Percentiles rank a stretch among this genome's conserved stretches.
phyloP scores from a whole-genome alignment of 1,140 invertebrate species.

The Episyrphus balteatus region DNA sequence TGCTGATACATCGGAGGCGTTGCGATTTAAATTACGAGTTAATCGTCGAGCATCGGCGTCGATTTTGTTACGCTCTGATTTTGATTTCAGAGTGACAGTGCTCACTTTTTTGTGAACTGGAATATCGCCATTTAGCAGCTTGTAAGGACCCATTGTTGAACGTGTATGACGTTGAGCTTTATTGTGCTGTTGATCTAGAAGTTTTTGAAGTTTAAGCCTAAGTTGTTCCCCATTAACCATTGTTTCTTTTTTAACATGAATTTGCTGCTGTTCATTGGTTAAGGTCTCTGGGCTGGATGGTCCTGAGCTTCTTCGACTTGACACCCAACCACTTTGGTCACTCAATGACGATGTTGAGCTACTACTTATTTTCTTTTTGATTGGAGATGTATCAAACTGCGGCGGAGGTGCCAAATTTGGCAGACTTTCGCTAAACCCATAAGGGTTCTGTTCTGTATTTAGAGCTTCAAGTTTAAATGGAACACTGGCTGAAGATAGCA shows the following conservation, averaged over 20 bases:
- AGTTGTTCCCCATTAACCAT: constrained; percentile 49
- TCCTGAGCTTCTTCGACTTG: constrained; percentile 51
- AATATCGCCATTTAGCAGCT: not conserved
- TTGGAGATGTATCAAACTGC: constrained; percentile 25
- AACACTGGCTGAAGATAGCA: constrained; percentile 40
- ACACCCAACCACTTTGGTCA: constrained; percentile 67
- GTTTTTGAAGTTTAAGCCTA: constrained; percentile 44
- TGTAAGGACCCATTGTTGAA: too few species aligned
- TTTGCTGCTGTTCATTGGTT: constrained; percentile 24
- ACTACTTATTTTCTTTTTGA: constrained; percentile 27
- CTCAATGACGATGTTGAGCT: constrained; percentile 59
- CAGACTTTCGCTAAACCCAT: constrained; percentile 44
- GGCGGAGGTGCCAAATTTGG: constrained; percentile 50
- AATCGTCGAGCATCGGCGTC: constrained; percentile 18
- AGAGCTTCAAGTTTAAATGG: constrained; percentile 42
- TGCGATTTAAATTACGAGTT: not conserved
- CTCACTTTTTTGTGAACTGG: constrained; percentile 28
- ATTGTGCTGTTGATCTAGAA: constrained; percentile 36
- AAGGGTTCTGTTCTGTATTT: constrained; percentile 21
- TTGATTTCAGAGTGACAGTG: constrained; percentile 25
- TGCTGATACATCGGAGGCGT: not conserved
- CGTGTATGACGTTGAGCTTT: constrained; percentile 15
- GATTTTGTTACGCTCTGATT: constrained; percentile 19
- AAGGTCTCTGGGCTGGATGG: constrained; percentile 44
- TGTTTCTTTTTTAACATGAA: constrained; percentile 30